These are phyloP conservation scores for Huso huso DNA, from an alignment of 2,797 vertebrate genomes.

Conservation along the genomic window DNA sequence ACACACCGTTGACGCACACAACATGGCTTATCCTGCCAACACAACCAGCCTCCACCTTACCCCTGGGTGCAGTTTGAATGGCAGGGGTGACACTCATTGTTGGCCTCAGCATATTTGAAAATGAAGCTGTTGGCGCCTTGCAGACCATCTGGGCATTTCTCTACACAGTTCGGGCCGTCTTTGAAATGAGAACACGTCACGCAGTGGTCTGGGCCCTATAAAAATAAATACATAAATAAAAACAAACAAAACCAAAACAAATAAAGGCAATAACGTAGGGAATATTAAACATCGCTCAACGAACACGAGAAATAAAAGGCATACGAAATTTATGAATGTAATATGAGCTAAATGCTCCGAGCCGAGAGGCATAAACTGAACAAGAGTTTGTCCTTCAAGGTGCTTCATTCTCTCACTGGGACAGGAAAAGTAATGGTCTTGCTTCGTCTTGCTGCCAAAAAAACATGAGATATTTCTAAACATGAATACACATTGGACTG, in stretches of 20 bases:
- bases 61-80: constrained; percentile 93
- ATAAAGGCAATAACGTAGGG: neutral
- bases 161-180: constrained; percentile 93
- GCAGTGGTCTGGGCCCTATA: constrained; percentile 86
- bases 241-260: constrained; percentile 2
- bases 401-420: too few species aligned
- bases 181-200: constrained; percentile 88
- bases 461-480: too few species aligned
- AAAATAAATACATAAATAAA: neutral
- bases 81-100: constrained; percentile 87
- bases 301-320: neutral
- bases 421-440: too few species aligned
- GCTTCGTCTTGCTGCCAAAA: too few species aligned
- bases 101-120: constrained; percentile 90
- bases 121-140: constrained; percentile 92
- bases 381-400: too few species aligned
- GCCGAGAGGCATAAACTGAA: neutral
- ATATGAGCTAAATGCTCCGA: neutral
- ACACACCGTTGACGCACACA: too few species aligned
- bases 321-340: neutral
- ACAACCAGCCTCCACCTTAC: constrained; percentile 51
- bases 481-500: too few species aligned
- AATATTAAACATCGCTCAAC: neutral
- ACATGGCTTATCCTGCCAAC: neutral
- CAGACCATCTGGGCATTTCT: constrained; percentile 89